Base-by-base conservation (phyloP, 92 coral and sea anemone genomes). In the Epizoanthus ramosus region DNA sequence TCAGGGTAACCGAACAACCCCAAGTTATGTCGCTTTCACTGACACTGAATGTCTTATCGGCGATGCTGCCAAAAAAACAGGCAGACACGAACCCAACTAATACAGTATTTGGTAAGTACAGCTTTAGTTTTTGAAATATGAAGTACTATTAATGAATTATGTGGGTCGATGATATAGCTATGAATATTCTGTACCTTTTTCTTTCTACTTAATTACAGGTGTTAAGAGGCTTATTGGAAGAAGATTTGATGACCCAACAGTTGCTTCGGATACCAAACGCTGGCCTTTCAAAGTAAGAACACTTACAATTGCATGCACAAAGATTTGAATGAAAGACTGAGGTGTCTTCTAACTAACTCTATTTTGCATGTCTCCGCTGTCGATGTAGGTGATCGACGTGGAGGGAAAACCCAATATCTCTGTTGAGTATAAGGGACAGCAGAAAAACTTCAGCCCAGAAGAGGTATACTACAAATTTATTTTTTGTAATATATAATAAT, bases 151-250 rank as follows among this genome's bases (percentile, higher is more conserved):
- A 60, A 18, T 9, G 2, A 3, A 6, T 41, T 41, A 41, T 8
- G 7, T 9, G 50, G 2, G 16, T 10, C 70, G 70, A 65, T 39
- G 41, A 39, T 43, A 39, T 65, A 39, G 33, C 47, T 23, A 21
- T 71, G 15, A 47, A n/a, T 71, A 3, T 18, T 58, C 23, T 43
- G 18, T 5, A 5, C 16, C 12, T n/a, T 69, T 69, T 41, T 21
- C 47, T 72, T 43, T 53, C n/a, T 4, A 4, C 12, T 45, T 14
- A 17, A 28, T 50, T 72, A 9, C 60, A 72, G 77, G 93, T 91
- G 98, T 95, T 13, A 95, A 95, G 74, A 91, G 98, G 63, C 93
- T 95, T n/a, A 95, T 95, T 70, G 98, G 98, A 13, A 88, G 98
- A 52, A 91, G 87, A 65, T 95, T 54, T 87, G 92, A 93, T 64